Conservation (phyloP, 2,888 invertebrate species). For the Chaitophorus viminalis region DNA sequence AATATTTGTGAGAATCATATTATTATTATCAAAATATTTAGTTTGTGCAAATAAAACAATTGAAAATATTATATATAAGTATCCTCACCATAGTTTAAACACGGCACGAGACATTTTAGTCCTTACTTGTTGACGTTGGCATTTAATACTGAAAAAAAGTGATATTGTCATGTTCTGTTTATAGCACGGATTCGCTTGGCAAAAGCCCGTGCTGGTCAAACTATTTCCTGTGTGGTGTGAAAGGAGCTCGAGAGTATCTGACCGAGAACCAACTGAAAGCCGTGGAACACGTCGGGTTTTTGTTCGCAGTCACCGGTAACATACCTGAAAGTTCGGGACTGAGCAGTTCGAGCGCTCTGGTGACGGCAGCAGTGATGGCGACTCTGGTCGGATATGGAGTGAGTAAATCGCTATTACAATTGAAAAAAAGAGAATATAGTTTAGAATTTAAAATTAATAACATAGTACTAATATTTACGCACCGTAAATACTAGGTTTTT, state of each 20-base stretch:
- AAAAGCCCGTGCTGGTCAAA: conserved; percentile 78
- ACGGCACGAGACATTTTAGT: not conserved
- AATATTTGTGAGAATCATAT: no score
- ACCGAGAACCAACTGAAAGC: conserved; percentile 63
- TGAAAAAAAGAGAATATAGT: no score
- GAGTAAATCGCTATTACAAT: conserved; percentile 44
- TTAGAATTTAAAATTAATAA: no score
- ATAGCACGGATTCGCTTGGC: conserved; percentile 4
- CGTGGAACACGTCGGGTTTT: conserved; percentile 71
- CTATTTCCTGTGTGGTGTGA: conserved; percentile 92
- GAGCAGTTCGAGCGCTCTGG: conserved; percentile 97
- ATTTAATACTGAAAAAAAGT: not conserved
- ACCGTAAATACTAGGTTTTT: no score
- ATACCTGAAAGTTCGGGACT: conserved; percentile 94
- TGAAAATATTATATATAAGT: no score
- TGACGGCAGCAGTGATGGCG: conserved; percentile 89
- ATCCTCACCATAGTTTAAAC: no score
- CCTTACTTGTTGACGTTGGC: not conserved
- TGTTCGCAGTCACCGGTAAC: conserved; percentile 84
- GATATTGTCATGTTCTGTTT: not conserved
- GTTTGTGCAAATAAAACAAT: no score
- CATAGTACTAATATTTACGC: no score
- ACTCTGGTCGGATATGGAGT: conserved; percentile 76
- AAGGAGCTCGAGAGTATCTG: conserved; percentile 81
- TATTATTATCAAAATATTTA: no score